These are phyloP conservation scores for Trididemnum miniatum DNA, from an alignment of 23 tunicate genomes.

Conservation along the genomic window DNA sequence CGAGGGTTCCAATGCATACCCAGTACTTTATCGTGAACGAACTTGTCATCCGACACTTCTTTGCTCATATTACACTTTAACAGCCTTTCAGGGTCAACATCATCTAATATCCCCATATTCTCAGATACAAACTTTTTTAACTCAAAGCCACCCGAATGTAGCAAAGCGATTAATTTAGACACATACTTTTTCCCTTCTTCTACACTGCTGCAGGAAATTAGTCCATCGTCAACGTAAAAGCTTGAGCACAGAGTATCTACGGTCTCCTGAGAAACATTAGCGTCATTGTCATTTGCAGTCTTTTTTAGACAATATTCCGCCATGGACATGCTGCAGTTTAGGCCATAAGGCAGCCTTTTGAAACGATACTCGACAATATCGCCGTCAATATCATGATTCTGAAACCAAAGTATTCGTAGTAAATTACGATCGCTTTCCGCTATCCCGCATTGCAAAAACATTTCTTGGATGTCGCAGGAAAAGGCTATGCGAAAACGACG, in stretches of 20 bases:
- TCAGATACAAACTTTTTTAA: constrained; percentile 22
- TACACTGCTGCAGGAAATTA: background rate
- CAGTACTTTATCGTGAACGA: background rate
- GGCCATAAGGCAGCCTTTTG: constrained; percentile 13
- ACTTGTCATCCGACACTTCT: background rate
- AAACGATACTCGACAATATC: background rate
- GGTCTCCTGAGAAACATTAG: background rate
- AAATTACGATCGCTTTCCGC: background rate
- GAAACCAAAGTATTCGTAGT: constrained; percentile 1
- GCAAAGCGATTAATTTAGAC: background rate
- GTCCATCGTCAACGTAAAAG: constrained; percentile 26
- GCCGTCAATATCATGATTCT: background rate
- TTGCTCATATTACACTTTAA: background rate
- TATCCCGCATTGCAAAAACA: constrained; percentile 21
- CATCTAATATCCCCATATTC: background rate
- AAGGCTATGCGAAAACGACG: background rate
- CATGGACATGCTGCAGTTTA: constrained; percentile 32
- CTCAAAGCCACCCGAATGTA: constrained; percentile 10
- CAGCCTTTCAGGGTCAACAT: background rate
- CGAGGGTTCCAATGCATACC: constrained; percentile 13
- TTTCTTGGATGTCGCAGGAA: background rate
- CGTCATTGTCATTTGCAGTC: constrained; percentile 9
- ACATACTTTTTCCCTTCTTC: background rate
- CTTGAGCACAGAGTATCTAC: background rate
- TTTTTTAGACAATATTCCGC: constrained; percentile 20